Base-by-base conservation (phyloP, 2,888 invertebrate species). In the Eupithecia vulgata region DNA sequence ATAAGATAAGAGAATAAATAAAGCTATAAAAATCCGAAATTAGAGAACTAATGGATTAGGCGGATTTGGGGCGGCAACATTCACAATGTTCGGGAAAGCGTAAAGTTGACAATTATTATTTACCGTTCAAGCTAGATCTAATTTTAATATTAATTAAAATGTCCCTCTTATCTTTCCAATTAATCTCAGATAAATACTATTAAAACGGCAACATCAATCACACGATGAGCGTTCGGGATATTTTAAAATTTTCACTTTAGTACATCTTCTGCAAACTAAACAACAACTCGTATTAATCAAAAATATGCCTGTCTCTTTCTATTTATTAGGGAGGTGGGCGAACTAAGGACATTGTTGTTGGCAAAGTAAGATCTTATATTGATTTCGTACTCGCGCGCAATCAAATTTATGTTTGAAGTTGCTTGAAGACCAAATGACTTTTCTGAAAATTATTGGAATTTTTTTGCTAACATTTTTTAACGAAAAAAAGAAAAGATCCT, bases 241-340 rank as follows among this genome's bases (percentile, higher is more conserved):
- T 78, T 80, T 77, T 68, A 77, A 77, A 78, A 76, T 79, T 76
- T 80, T 78, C 77, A 78, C 79, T 80, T 76, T 21, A 13, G 13
- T 21, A 80, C 80, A 69, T 73, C 77, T 70, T 68, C 69, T 68
- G 40, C 65, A 69, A 78, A 79, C 76, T 79, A 77, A 25, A 13
- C 12, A 80, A 81, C 81, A 81, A 81, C 72, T 81, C 81, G 71
- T 72, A 81, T 81, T 79, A 81, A 81, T 81, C 81, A 81, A 77
- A 77, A 77, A 78, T 78, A 75, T 76, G 74, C 70, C 79, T 79
- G 79, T 80, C 78, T 68, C 80, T 76, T 76, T 77, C 77, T 80
- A 78, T 79, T 79, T 80, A 80, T 80, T 79, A 80, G 72, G 57
- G 67, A 61, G 48, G 57, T 25, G 35, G 71, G 62, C 71, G 73